Conservation (phyloP, 2,888 invertebrate genomes). For the Hemicrepidius hirtus region DNA sequence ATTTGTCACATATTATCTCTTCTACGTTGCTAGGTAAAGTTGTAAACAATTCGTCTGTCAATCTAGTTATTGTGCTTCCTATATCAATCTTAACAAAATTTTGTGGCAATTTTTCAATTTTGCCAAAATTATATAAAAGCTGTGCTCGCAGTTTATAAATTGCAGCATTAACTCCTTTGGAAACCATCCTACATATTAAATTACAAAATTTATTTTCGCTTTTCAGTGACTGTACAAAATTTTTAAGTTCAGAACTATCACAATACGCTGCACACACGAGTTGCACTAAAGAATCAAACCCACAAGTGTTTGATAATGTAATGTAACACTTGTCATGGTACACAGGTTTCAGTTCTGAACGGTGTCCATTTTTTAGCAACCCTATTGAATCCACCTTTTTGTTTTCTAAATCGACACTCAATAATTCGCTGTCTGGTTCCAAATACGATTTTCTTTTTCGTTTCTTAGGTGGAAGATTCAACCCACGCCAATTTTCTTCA, state of each 20-base stretch:
- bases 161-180: constrained; percentile 15
- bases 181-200: constrained; percentile 7
- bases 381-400: constrained; percentile 1
- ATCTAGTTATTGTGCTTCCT: neutral
- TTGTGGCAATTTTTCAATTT: neutral
- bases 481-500: neutral
- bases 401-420: constrained; percentile 2
- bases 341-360: constrained; percentile 12
- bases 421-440: constrained; percentile 13
- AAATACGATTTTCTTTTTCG: constrained; percentile 23
- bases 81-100: neutral
- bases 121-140: constrained; percentile 9
- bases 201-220: constrained; percentile 1
- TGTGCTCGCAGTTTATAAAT: constrained; percentile 5
- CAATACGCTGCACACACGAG: constrained; percentile 17
- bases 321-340: neutral
- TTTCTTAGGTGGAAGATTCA: constrained; percentile 7
- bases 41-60: neutral
- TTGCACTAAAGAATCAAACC: constrained; percentile 15
- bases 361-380: constrained; percentile 11
- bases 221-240: neutral
- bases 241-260: constrained; percentile 15
- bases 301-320: constrained; percentile 23
- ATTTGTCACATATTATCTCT: neutral
- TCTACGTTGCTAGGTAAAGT: neutral